These are phyloP conservation scores for Sarotherodon lohbergeri DNA, from an alignment of 2,113 vertebrate genomes.

Conservation along the genomic window DNA sequence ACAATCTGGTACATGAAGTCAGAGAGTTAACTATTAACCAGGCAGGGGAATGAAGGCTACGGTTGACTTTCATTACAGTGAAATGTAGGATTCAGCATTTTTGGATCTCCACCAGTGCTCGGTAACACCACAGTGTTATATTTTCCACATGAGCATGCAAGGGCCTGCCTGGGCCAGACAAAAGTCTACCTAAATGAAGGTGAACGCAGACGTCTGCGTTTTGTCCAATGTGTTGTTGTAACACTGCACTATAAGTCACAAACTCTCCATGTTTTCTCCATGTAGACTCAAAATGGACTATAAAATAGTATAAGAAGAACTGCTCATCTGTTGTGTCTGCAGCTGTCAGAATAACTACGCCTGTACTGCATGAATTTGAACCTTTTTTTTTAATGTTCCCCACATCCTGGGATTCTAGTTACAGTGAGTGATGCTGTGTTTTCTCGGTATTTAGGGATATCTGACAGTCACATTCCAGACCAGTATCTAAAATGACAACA, in stretches of 20 bases:
- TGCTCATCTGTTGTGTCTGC: background rate
- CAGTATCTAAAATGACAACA: background rate
- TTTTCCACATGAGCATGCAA: background rate
- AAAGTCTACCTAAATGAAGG: background rate
- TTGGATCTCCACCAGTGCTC: background rate
- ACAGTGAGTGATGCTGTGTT: background rate
- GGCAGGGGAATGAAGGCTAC: background rate
- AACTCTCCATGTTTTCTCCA: background rate
- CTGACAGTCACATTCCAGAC: background rate
- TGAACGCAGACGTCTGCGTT: fast-evolving
- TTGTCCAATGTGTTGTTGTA: background rate
- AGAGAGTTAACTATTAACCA: background rate
- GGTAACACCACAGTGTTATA: background rate
- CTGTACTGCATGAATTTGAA: background rate
- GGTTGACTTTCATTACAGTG: fast-evolving
- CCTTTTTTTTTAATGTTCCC: background rate
- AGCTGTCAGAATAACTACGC: background rate
- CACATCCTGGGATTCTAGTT: background rate
- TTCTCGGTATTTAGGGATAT: background rate
- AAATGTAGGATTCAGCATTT: background rate
- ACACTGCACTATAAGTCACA: background rate
- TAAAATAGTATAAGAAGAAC: background rate
- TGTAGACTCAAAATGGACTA: background rate
- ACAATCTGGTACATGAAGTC: background rate
- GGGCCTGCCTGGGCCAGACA: background rate